These are phyloP conservation scores for Patella pellucida DNA, from an alignment of 2,888 invertebrate genomes.

Conservation along the genomic window DNA sequence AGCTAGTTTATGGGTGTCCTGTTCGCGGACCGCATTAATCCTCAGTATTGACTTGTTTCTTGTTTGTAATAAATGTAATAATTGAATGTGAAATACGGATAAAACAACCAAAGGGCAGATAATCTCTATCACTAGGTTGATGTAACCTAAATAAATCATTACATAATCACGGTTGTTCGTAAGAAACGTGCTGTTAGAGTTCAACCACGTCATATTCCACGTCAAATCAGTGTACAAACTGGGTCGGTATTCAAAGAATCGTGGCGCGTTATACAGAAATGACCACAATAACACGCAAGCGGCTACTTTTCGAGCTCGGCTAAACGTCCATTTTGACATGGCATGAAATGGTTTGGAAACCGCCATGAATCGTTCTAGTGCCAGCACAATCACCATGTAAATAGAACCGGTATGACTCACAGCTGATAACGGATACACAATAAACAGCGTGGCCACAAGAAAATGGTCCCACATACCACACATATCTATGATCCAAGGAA, in stretches of 20 bases:
- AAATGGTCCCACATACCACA: background rate
- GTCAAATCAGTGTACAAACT: slow-evolving; percentile 2
- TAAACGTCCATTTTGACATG: slow-evolving; percentile 12
- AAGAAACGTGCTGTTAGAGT: background rate
- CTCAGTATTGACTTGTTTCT: background rate
- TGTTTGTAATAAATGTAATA: background rate
- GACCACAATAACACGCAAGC: slow-evolving; percentile 5
- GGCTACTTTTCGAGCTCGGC: background rate
- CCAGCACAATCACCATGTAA: slow-evolving; percentile 10
- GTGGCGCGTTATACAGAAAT: slow-evolving; percentile 2
- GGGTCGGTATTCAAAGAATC: slow-evolving; percentile 11
- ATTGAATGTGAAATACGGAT: slow-evolving; percentile 8
- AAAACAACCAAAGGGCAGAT: slow-evolving; percentile 14
- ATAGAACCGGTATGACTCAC: slow-evolving; percentile 8
- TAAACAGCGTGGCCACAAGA: background rate
- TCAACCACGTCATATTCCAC: slow-evolving; percentile 4
- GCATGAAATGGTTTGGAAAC: slow-evolving; percentile 10
- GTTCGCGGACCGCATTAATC: background rate
- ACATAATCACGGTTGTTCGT: slow-evolving; percentile 3
- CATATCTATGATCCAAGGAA: background rate
- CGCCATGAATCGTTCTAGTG: slow-evolving; percentile 5
- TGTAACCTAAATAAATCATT: slow-evolving; percentile 13
- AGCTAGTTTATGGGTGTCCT: background rate
- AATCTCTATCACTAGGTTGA: slow-evolving; percentile 11
- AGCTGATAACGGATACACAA: slow-evolving; percentile 11